Percentiles rank a stretch among this genome's conserved stretches.
phyloP scores from a whole-genome alignment of 92 coral and sea anemone genomes.

The Umimayanthus kanabou region DNA sequence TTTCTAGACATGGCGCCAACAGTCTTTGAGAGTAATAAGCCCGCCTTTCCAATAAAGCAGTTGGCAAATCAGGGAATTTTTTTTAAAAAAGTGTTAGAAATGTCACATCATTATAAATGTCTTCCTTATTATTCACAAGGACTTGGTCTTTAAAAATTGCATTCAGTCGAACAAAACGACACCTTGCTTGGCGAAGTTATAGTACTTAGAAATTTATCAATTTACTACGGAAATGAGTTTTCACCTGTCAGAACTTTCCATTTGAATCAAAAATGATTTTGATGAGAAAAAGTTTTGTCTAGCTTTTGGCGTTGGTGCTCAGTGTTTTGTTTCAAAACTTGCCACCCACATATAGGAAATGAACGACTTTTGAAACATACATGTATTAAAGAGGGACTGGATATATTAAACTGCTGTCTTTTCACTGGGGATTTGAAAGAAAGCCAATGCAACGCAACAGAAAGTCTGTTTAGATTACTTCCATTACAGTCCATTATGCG shows the following conservation, averaged over 20 bases:
- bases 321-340: slow-evolving; percentile 22
- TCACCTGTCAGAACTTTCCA: slow-evolving; percentile 33
- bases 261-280: not conserved
- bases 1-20: slow-evolving; percentile 16
- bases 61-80: not conserved
- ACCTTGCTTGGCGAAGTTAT: not conserved
- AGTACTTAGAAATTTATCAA: slow-evolving; percentile 25
- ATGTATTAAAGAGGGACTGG: too few relatives aligned
- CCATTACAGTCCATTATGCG: slow-evolving; percentile 17
- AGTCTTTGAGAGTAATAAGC: not conserved
- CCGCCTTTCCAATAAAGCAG: not conserved
- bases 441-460: not conserved
- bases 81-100: slow-evolving; percentile 10
- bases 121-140: not conserved
- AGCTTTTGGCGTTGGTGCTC: not conserved
- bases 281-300: slow-evolving; percentile 18
- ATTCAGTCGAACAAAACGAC: not conserved
- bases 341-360: slow-evolving; percentile 4
- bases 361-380: not conserved
- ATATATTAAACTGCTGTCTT: not conserved
- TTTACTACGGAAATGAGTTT: slow-evolving; percentile 29
- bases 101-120: slow-evolving; percentile 21
- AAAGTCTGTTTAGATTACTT: not conserved
- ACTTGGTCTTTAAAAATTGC: not conserved
- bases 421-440: slow-evolving; percentile 2